These are phyloP conservation scores for Plusia festucae DNA, from an alignment of 2,888 invertebrate species.

Conservation along the genomic window DNA sequence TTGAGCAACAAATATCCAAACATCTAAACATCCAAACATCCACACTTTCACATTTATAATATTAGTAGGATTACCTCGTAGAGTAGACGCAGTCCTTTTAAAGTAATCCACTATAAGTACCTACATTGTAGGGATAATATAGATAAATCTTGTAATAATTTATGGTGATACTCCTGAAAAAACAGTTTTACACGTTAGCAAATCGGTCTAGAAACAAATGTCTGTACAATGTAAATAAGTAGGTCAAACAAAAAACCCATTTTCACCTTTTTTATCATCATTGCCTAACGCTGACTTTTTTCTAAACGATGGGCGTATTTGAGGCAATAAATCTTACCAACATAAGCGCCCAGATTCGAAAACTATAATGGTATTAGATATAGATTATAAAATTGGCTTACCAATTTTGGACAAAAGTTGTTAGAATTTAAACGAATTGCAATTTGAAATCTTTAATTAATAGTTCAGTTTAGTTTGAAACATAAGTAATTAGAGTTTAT, in stretches of 20 bases:
- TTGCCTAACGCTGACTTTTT: neutral
- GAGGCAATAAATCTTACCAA: conserved; percentile 1
- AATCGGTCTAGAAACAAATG: neutral
- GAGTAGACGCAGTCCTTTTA: too few species aligned
- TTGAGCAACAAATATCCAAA: too few species aligned
- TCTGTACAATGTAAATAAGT: neutral
- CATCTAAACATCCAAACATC: too few species aligned
- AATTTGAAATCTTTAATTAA: neutral
- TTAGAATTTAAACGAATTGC: neutral
- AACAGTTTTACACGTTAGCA: too few species aligned
- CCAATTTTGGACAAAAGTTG: neutral
- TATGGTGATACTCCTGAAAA: too few species aligned
- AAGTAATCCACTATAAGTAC: too few species aligned
- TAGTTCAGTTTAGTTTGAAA: neutral
- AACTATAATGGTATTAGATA: neutral
- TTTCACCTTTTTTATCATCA: conserved; percentile 4
- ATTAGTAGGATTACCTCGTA: too few species aligned
- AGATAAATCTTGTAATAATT: too few species aligned
- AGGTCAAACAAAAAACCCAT: conserved; percentile 4
- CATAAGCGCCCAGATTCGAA: neutral
- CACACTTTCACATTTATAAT: too few species aligned
- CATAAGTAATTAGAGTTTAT: too few species aligned
- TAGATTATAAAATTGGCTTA: too few species aligned
- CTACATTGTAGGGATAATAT: too few species aligned
- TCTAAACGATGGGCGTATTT: neutral